Base-by-base conservation (phyloP, 2,888 invertebrate genomes). In the Eulithis prunata region DNA sequence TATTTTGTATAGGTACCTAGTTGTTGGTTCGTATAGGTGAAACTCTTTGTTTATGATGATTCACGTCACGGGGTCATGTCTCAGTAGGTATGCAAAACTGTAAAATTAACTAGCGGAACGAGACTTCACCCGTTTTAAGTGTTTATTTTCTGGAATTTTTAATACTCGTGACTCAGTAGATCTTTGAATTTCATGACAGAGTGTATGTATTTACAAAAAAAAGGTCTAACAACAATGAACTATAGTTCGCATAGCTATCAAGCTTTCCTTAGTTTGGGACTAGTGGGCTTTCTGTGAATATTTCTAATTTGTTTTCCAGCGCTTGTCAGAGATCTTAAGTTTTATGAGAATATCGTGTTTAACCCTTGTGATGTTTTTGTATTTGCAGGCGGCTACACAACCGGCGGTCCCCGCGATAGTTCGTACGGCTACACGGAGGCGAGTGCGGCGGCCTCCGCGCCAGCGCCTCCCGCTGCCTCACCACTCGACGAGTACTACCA, bases 401-500 rank as follows among this genome's bases (percentile, higher is more conserved):
- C 94, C 60, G 91, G 94, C 60, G 94, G 94, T 66, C 94, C 91
- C 64, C 94, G 94, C 75, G 94, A 94, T 41, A 86, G 89, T 78
- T 90, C 94, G 57, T 93, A 90, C 85, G 90, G 83, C 67, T 94
- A 90, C 90, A 87, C 88, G 75, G 91, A 90, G 83, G 77, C 87
- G 69, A 82, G 80, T 58, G 82, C 82, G 62, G 74, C 83, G 49
- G 75, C 86, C 53, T 78, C 89, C 74, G 72, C 85, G 12, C 84
- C 87, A 54, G 85, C 87, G 72, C 86, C 87, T 71, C 87, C 84
- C 74, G 89, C 85, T 74, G 85, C 89, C 59, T 94, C 94, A 69
- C 91, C 94, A 67, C 87, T 93, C 68, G 94, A 95, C 81, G 91
- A 92, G 80, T 93, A 91, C 86, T 91, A 92, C 85, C 89, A 88